Conservation (phyloP, 2,113 vertebrate genomes). For the human (Homo sapiens) region GRCh38 chr5:106686501-106687000, state of each 20-base stretch:
- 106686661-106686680: not conserved
- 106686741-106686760: not conserved
- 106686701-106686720: not conserved
- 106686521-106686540: not conserved
- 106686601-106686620: not conserved
- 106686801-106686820: not conserved
- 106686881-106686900: not conserved
- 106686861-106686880: not conserved
- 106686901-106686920: not conserved
- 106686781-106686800: not conserved
- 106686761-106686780: not conserved
- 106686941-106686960: not conserved
- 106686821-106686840: not conserved
- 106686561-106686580: not conserved
- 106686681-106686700: not conserved
- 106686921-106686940: not conserved
- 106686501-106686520: not conserved
- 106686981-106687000: not conserved
- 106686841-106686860: not conserved
- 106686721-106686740: not conserved
- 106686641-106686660: not conserved
- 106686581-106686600: not conserved
- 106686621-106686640: not conserved
- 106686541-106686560: not conserved
- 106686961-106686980: not conserved